These are phyloP conservation scores for Hycleus cichorii DNA, from an alignment of 1,140 invertebrate genomes.

Conservation along the genomic window DNA sequence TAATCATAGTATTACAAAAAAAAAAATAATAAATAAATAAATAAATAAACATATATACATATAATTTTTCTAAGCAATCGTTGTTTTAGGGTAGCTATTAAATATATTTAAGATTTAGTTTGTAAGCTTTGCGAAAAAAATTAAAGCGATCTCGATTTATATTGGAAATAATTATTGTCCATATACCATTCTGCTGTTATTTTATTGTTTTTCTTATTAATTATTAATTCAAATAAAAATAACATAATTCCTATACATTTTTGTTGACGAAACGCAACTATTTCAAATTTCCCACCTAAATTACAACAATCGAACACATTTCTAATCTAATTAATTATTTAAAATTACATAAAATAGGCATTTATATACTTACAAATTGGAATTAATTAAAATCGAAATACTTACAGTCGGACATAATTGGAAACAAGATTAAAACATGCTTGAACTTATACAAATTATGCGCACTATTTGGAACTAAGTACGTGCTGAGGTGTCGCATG, in stretches of 20 bases:
- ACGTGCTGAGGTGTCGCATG: too few relatives aligned
- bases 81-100: constrained; percentile 42
- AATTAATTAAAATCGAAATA: too few relatives aligned
- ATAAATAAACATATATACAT: constrained; percentile 36
- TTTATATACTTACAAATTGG: too few relatives aligned
- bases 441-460: too few relatives aligned
- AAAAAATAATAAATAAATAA: not conserved
- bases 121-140: constrained; percentile 41
- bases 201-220: constrained; percentile 29
- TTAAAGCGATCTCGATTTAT: constrained; percentile 40
- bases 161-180: constrained; percentile 33
- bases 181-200: constrained; percentile 30
- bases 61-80: constrained; percentile 44
- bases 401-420: too few relatives aligned
- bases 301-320: too few relatives aligned
- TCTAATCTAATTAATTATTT: too few relatives aligned
- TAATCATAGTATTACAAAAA: constrained; percentile 37
- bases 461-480: too few relatives aligned
- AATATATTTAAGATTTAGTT: constrained; percentile 41
- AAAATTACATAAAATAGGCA: too few relatives aligned
- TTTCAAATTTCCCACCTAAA: too few relatives aligned
- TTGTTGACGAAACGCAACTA: too few relatives aligned
- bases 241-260: not conserved
- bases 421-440: too few relatives aligned
- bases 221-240: constrained; percentile 30